Evolutionary conservation across 2,888 invertebrate genomes (phyloP).

Genomic region (Cheilosia grossa): DNA sequence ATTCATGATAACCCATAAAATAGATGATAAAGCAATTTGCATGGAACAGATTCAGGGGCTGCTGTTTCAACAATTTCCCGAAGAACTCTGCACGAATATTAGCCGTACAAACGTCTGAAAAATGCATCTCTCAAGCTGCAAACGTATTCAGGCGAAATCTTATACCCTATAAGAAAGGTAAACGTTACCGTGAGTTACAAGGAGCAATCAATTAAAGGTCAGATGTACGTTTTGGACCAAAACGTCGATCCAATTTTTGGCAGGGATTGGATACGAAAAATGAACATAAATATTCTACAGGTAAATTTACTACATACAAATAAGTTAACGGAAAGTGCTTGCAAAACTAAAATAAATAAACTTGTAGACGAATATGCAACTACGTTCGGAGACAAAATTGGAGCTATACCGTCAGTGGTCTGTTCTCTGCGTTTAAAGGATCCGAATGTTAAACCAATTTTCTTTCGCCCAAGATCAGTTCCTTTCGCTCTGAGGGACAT

Average conservation of each 20-base stretch:
- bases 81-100: not conserved
- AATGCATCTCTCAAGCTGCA: not conserved
- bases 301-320: not conserved
- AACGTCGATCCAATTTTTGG: constrained; percentile 5
- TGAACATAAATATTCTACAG: not conserved
- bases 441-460: constrained; percentile 22
- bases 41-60: not conserved
- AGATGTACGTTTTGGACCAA: not conserved
- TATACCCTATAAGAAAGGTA: not conserved
- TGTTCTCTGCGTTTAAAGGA: not conserved
- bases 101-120: not conserved
- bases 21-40: not conserved
- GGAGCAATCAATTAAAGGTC: not conserved
- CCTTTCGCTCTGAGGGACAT: constrained; percentile 21
- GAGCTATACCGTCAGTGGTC: not conserved
- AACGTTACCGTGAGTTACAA: not conserved
- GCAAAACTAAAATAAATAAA: constrained; percentile 7
- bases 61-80: not conserved
- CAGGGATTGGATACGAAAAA: not conserved
- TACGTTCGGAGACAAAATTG: constrained; percentile 4
- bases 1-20: not conserved
- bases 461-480: constrained; percentile 12
- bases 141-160: constrained; percentile 3
- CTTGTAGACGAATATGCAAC: constrained; percentile 1
- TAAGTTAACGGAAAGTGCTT: not conserved